Evolutionary conservation across 2,113 vertebrate species (phyloP).

Genomic region (Oreochromis aureus): DNA sequence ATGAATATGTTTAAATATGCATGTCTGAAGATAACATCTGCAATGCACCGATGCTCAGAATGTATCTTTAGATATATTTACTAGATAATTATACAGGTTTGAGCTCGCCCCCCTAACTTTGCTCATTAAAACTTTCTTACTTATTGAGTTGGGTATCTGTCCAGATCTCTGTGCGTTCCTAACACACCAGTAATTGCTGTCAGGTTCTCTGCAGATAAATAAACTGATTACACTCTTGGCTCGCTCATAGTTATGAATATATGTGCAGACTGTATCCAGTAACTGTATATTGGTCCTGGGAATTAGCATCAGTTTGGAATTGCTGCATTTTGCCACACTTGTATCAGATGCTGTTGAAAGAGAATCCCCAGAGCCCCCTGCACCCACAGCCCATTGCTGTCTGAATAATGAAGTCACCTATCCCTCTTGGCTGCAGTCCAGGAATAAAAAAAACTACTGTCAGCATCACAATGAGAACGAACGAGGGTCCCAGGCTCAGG

Average conservation of each 20-base stretch:
- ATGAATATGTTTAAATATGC: neutral
- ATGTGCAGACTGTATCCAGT: neutral
- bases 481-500: neutral
- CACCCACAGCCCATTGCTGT: neutral
- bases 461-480: constrained; percentile 49
- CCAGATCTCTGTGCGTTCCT: constrained; percentile 18
- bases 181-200: constrained; percentile 44
- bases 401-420: constrained; percentile 52
- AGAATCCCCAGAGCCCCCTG: neutral
- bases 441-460: constrained; percentile 36
- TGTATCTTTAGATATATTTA: neutral
- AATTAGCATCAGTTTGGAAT: constrained; percentile 19
- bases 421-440: constrained; percentile 42
- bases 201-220: constrained; percentile 32
- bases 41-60: neutral
- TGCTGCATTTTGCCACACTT: neutral
- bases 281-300: neutral
- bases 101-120: neutral
- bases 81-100: neutral
- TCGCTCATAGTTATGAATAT: neutral
- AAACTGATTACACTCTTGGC: constrained; percentile 1
- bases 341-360: neutral
- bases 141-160: constrained; percentile 15
- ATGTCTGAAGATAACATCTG: neutral
- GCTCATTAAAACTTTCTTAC: constrained; percentile 45